These are phyloP conservation scores for Megalurothrips usitatus DNA, from an alignment of 2,888 invertebrate species.

Conservation along the genomic window DNA sequence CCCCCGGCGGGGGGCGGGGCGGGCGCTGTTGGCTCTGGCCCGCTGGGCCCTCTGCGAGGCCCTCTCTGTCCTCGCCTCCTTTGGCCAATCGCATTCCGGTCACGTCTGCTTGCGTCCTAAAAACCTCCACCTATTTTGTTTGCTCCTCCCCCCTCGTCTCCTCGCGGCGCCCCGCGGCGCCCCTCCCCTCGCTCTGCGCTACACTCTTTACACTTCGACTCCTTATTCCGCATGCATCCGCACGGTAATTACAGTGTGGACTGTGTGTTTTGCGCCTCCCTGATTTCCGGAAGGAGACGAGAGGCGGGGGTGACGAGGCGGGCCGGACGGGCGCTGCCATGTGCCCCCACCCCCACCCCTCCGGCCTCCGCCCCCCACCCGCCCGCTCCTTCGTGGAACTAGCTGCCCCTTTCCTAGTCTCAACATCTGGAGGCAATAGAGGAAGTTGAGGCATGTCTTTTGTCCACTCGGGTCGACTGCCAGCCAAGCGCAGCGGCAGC, in stretches of 20 bases:
- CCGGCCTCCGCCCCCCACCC: background rate
- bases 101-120: slow-evolving; percentile 19
- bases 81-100: slow-evolving; percentile 8
- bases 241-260: too few relatives aligned
- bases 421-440: background rate
- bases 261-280: background rate
- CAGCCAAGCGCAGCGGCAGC: too few relatives aligned
- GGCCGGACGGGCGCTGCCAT: background rate
- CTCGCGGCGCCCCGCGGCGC: background rate
- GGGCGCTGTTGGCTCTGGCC: background rate
- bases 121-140: slow-evolving; percentile 25
- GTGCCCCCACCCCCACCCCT: background rate
- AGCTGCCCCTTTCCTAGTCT: too few relatives aligned
- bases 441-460: background rate
- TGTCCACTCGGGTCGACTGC: background rate
- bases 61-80: slow-evolving; percentile 17
- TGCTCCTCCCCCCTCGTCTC: slow-evolving; percentile 13
- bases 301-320: background rate
- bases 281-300: background rate
- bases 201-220: too few relatives aligned
- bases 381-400: background rate
- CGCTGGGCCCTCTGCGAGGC: background rate
- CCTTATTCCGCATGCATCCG: too few relatives aligned
- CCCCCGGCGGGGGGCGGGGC: background rate
- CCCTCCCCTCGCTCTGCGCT: background rate